Percentiles rank a stretch among this genome's conserved stretches.
phyloP scores from a whole-genome alignment of 2,113 vertebrate species.

The Microtus montanus region DNA sequence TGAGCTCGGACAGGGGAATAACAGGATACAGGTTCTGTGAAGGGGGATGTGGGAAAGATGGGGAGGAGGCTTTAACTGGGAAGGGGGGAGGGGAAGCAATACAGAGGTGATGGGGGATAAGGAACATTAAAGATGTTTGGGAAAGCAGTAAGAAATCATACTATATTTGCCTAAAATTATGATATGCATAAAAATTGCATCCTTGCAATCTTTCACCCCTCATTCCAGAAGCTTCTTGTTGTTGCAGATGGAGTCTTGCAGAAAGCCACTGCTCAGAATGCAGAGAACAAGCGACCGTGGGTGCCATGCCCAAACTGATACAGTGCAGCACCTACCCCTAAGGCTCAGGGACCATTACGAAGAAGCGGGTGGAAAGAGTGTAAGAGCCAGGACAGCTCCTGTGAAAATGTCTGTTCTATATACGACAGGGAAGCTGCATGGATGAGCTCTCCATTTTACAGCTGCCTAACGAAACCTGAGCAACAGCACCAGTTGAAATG shows the following conservation, averaged over 20 bases:
- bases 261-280: not conserved
- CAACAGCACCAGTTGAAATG: not conserved
- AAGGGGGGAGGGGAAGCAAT: not conserved
- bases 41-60: fast-evolving
- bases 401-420: not conserved
- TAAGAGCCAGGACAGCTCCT: not conserved
- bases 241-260: not conserved
- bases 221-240: not conserved
- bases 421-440: not conserved
- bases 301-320: too few relatives aligned
- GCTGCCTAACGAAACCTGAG: not conserved
- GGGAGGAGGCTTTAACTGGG: not conserved
- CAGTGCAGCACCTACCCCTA: not conserved
- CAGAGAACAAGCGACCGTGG: not conserved
- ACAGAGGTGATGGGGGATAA: not conserved
- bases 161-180: not conserved
- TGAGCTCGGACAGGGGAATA: not conserved
- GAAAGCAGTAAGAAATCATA: not conserved
- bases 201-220: not conserved
- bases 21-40: not conserved
- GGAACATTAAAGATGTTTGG: not conserved
- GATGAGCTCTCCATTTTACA: not conserved
- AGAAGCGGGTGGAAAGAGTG: not conserved
- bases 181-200: not conserved
- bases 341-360: not conserved